Evolutionary conservation across 2,113 vertebrate genomes (phyloP), one percentile per base, ranked within the genome.

Genomic region (Echinops telfairi): DNA sequence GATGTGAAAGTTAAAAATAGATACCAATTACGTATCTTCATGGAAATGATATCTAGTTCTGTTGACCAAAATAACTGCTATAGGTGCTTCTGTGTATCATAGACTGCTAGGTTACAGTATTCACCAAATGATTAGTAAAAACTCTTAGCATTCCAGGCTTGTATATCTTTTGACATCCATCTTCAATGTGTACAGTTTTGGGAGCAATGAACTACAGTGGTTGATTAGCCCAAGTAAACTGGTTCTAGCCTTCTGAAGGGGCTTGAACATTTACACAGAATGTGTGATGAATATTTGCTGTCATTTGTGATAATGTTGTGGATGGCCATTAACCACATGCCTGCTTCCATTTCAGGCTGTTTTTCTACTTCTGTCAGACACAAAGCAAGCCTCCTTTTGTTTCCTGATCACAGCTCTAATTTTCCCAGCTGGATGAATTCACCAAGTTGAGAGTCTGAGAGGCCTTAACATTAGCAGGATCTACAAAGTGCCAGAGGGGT

Each of bases 401-500:
- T 87, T 95, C 68, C 36, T 86, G 83, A 94, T 84, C 92, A 86
- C 62, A 94, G 86, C 83, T 93, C 86, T 93, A 90, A 93, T 95
- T 86, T 94, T 96, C 94, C 47, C 96, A 82, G 80, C 86, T 95
- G 90, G 60, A 93, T 88, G 64, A 96, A 96, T 92, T 88, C 88
- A 76, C 81, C 68, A 91, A 88, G 77, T 75, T 83, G 89, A 95
- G 88, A 94, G 22, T 92, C 79, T 29, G 40, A 93, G 93, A 40
- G 33, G 23, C 58, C 64, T 92, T 96, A 79, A 89, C 79, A 92
- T 94, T 90, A 80, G 60, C 73, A 91, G 88, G 85, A 83, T 94
- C 89, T 94, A 91, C 91, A 90, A 93, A 91, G 79, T 0, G 0
- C 90, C 90, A 9, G 80, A 89, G 92, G 89, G 87, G 80, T 68